Conservation (phyloP, 2,888 invertebrate genomes). For the Pollenia labialis region DNA sequence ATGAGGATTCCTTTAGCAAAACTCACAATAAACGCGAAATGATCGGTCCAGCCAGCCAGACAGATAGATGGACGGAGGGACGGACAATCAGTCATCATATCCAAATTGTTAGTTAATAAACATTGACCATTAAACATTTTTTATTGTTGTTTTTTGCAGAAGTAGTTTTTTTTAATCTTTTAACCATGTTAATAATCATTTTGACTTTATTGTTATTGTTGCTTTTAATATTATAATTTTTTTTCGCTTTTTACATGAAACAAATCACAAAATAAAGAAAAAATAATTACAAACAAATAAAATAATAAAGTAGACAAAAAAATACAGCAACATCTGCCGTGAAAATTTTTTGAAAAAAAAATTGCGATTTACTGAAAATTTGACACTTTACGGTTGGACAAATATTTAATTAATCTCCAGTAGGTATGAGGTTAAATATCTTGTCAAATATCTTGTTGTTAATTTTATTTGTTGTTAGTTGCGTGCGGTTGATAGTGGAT, state of each 20-base stretch:
- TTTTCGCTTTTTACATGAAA: not conserved
- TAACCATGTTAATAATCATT: conserved; percentile 31
- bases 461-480: conserved; percentile 8
- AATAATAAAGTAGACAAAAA: not conserved
- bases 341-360: conserved; percentile 50
- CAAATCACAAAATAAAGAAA: not conserved
- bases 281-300: conserved; percentile 6
- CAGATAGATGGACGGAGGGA: not conserved
- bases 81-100: not conserved
- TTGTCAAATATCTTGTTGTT: conserved; percentile 37
- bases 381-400: conserved; percentile 53
- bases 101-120: conserved; percentile 1
- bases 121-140: not conserved
- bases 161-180: conserved; percentile 23
- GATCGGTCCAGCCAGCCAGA: too few relatives aligned
- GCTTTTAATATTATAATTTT: not conserved
- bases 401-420: conserved; percentile 66
- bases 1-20: conserved; percentile 19
- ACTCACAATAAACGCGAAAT: not conserved
- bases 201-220: conserved; percentile 18
- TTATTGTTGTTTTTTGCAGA: not conserved
- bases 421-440: conserved; percentile 47
- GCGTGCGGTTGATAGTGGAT: not conserved
- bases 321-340: conserved; percentile 15
- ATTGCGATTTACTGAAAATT: conserved; percentile 52